These are phyloP conservation scores for Sarcophaga variegata DNA, from an alignment of 2,888 invertebrate species.

Conservation along the genomic window DNA sequence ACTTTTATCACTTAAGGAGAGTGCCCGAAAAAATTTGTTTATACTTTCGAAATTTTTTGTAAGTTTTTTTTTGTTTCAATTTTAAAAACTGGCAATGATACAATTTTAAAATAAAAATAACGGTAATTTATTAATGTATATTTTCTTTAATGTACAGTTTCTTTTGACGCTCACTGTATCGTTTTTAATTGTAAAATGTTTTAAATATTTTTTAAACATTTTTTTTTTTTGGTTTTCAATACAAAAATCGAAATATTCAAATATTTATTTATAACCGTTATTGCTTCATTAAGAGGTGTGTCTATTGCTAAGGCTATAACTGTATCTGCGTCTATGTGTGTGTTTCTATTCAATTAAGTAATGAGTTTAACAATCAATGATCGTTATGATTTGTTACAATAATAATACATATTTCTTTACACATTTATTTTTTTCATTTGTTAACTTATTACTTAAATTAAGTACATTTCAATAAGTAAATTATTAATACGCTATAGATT, in stretches of 20 bases:
- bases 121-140: no score
- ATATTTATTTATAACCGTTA: slow-evolving; percentile 30
- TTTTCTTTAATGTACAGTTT: no score
- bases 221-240: background rate
- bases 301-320: background rate
- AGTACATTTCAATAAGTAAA: slow-evolving; percentile 59
- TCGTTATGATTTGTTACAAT: slow-evolving; percentile 57
- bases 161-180: no score
- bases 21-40: no score
- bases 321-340: slow-evolving; percentile 2
- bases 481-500: slow-evolving; percentile 7
- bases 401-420: slow-evolving; percentile 24
- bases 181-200: slow-evolving; percentile 39
- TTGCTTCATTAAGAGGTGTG: slow-evolving; percentile 58
- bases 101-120: no score
- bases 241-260: background rate
- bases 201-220: slow-evolving; percentile 4
- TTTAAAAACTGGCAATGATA: no score
- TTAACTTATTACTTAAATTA: slow-evolving; percentile 15
- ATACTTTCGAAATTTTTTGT: no score
- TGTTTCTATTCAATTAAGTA: slow-evolving; percentile 66
- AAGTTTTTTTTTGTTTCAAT: no score
- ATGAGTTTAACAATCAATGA: slow-evolving; percentile 66
- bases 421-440: background rate
- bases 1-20: no score